phyloP scores from a whole-genome alignment of 2,797 vertebrate species.

The Rhinophrynus dorsalis region DNA sequence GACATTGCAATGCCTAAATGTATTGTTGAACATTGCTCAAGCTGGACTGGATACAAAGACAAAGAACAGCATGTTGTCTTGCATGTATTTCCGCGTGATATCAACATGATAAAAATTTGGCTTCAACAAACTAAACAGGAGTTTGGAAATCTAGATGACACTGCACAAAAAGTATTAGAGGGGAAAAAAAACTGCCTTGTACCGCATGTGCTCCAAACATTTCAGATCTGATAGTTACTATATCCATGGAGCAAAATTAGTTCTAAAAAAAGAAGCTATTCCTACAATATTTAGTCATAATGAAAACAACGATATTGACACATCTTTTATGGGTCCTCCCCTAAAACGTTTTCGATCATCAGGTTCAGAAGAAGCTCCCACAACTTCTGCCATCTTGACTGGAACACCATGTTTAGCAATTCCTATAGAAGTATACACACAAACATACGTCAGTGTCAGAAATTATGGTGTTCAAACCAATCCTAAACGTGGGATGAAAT shows the following conservation, averaged over 20 bases:
- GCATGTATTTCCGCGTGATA: background rate
- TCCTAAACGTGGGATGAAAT: too few species aligned
- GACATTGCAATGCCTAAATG: background rate
- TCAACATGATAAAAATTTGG: background rate
- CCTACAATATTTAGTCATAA: background rate
- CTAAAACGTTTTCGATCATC: too few species aligned
- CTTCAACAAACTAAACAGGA: background rate
- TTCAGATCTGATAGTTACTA: background rate
- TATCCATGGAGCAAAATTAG: background rate
- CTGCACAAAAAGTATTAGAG: background rate
- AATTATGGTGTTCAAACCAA: too few species aligned
- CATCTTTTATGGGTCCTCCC: too few species aligned
- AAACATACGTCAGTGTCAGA: too few species aligned
- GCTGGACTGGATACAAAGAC: background rate
- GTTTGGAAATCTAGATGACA: background rate
- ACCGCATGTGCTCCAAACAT: background rate
- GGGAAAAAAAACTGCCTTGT: background rate
- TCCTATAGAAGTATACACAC: background rate
- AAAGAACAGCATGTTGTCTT: background rate
- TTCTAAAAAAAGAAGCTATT: background rate
- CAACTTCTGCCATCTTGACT: background rate
- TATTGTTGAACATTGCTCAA: background rate
- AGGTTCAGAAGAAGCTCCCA: too few species aligned
- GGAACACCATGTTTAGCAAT: background rate
- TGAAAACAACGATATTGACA: too few species aligned